Conservation (phyloP, 2,888 invertebrate species). For the Macrophya annulata region DNA sequence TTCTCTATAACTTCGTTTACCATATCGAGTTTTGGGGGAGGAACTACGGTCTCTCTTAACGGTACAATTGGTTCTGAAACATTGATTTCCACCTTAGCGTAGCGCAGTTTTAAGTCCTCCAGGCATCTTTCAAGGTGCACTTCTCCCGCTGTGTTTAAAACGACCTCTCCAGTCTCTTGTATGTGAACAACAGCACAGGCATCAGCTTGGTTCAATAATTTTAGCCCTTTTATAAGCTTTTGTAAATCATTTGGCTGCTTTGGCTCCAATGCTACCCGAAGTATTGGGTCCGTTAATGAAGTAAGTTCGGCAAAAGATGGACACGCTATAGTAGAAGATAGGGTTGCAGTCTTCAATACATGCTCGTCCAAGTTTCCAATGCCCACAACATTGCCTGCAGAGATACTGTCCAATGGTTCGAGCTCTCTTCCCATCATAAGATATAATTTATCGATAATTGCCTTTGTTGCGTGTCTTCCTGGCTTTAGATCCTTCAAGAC, state of each 20-base stretch:
- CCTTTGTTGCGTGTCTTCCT: slow-evolving; percentile 85
- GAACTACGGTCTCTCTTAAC: slow-evolving; percentile 95
- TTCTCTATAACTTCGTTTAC: slow-evolving; percentile 91
- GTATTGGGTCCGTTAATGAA: slow-evolving; percentile 91
- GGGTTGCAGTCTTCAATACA: slow-evolving; percentile 94
- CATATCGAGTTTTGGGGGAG: slow-evolving; percentile 90
- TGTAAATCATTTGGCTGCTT: slow-evolving; percentile 90
- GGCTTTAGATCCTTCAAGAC: slow-evolving; percentile 83
- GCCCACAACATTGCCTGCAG: slow-evolving; percentile 95
- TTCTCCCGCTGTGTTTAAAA: slow-evolving; percentile 97
- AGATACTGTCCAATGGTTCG: slow-evolving; percentile 88
- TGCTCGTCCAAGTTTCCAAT: slow-evolving; percentile 93
- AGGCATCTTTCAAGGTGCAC: slow-evolving; percentile 98
- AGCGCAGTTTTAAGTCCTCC: slow-evolving; percentile 92
- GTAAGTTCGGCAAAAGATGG: slow-evolving; percentile 93
- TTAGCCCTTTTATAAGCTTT: slow-evolving; percentile 88
- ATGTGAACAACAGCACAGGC: slow-evolving; percentile 95
- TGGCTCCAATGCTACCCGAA: slow-evolving; percentile 97
- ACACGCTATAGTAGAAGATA: slow-evolving; percentile 90
- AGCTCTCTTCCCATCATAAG: slow-evolving; percentile 96
- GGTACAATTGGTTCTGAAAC: slow-evolving; percentile 98
- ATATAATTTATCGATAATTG: slow-evolving; percentile 89
- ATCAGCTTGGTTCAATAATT: slow-evolving; percentile 95
- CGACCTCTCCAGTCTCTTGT: slow-evolving; percentile 97
- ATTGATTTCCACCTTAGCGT: slow-evolving; percentile 92